A percentile compares a stretch with the other conserved stretches of the same genome.
Conservation (phyloP, 2,888 invertebrate species). For the Drosophila fulvimacula region DNA sequence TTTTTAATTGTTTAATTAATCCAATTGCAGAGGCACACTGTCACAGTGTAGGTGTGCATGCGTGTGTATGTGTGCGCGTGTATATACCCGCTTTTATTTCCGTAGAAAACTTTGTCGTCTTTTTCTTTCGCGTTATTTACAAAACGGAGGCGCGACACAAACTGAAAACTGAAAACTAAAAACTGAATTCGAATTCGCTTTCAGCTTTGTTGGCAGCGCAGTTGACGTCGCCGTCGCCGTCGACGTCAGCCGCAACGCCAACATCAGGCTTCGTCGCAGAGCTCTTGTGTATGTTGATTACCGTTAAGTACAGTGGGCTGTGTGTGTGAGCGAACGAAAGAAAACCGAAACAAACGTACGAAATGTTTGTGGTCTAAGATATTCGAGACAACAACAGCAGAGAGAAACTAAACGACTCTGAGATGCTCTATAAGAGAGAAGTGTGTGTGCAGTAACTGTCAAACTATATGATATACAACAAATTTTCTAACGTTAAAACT, state of each 20-base stretch:
- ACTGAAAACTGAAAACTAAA: constrained; percentile 74
- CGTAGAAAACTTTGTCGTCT: constrained; percentile 33
- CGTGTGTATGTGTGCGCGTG: constrained; percentile 7
- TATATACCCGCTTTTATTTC: constrained; percentile 44
- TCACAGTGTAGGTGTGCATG: constrained; percentile 14
- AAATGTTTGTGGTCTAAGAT: constrained; percentile 23
- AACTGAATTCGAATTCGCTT: constrained; percentile 75
- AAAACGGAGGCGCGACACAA: constrained; percentile 83
- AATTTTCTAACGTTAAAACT: too few species aligned
- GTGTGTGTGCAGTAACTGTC: background rate
- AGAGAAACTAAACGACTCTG: constrained; percentile 9
- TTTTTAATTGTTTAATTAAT: constrained; percentile 74
- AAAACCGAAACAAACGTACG: constrained; percentile 9
- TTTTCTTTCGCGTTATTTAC: constrained; percentile 74
- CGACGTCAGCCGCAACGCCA: constrained; percentile 9
- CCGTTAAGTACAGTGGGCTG: constrained; percentile 44
- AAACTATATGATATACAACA: too few species aligned
- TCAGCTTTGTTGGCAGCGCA: constrained; percentile 48
- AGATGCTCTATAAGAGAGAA: background rate
- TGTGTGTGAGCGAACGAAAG: constrained; percentile 24
- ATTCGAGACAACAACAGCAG: constrained; percentile 13
- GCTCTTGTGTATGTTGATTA: constrained; percentile 35
- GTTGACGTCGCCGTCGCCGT: constrained; percentile 16
- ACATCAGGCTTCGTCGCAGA: constrained; percentile 48
- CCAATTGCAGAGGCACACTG: constrained; percentile 65